Percentiles rank a stretch among this genome's conserved stretches.
These are phyloP conservation scores for Hemitrygon akajei DNA, from an alignment of 2,797 vertebrate genomes.

Conservation along the genomic window DNA sequence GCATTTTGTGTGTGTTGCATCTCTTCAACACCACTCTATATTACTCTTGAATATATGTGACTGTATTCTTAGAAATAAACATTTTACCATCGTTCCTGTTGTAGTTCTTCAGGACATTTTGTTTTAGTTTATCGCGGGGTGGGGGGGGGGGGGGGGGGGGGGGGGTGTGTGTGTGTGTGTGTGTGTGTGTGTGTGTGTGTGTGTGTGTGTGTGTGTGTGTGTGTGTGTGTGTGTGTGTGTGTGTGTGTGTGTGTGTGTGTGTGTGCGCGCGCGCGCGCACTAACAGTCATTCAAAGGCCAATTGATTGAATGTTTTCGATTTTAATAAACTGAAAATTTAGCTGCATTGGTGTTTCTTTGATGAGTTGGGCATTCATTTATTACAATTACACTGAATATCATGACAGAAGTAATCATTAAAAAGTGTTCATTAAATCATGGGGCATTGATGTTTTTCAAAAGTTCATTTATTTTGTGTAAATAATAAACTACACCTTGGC, in stretches of 20 bases:
- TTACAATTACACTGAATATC: slow-evolving; percentile 2
- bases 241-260: too few relatives aligned
- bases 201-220: too few relatives aligned
- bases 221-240: too few relatives aligned
- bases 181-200: too few relatives aligned
- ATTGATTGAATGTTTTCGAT: neutral
- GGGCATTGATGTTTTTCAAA: neutral
- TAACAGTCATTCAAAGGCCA: neutral
- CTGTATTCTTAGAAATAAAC: neutral
- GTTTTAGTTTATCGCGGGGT: neutral
- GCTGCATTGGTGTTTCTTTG: too few relatives aligned
- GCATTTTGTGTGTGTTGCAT: too few relatives aligned
- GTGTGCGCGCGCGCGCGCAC: too few relatives aligned
- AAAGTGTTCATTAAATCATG: neutral
- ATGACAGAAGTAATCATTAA: neutral
- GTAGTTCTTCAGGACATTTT: neutral
- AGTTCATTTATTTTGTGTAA: neutral
- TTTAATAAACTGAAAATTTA: neutral
- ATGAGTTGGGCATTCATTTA: neutral
- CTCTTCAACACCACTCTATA: neutral
- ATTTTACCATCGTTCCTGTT: neutral
- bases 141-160: too few relatives aligned
- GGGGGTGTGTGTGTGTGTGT: too few relatives aligned
- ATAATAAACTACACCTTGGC: neutral
- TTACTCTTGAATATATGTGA: neutral